Evolutionary conservation across 2,113 vertebrate species (phyloP), one percentile per base, ranked within the genome.

Genomic region (Cyprinodon brontotheroides): DNA sequence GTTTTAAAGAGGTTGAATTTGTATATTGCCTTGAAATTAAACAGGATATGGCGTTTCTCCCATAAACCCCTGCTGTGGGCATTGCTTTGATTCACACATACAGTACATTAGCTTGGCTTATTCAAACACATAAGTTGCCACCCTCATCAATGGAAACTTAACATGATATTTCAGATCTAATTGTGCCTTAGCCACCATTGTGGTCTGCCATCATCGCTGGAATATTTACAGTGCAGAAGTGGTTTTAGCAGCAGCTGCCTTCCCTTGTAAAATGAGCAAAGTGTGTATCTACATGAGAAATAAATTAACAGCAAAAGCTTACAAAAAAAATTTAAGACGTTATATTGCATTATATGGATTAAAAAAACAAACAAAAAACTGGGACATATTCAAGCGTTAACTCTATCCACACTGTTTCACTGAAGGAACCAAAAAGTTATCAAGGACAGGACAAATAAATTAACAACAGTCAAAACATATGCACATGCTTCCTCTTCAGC

Each of bases 361-460:
- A 80, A 89, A 88, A 92, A 93, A 93, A 88, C 29, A 29, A 29
- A 29, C 29, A 29, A 92, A 82, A 85, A 86, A 89, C 50, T 82
- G 76, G 74, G 80, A 80, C 40, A 57, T 78, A 76, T 83, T 89
- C 81, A 47, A 63, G 80, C 48, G 2, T 48, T 68, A 66, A 78
- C 72, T 81, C 80, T 65, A 62, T 68, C 65, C 72, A 77, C 63
- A 60, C 47, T 39, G 36, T 84, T 79, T 70, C 70, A 89, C 64
- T 68, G 61, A 74, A 74, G 64, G 77, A 61, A 85, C 29, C 72
- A 29, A 73, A 74, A 64, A 91, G 89, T 6, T 91, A 92, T 91
- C 86, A 87, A 80, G 83, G 72, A 93, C 86, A 61, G 78, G 81
- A 93, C 91, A 92, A 92, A 94, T 91, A 94, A 93, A 94, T 93